Evolutionary conservation across 2,797 vertebrate species (phyloP), one percentile per base, ranked within the genome.

Genomic region (Platyrinchus mystaceus): DNA sequence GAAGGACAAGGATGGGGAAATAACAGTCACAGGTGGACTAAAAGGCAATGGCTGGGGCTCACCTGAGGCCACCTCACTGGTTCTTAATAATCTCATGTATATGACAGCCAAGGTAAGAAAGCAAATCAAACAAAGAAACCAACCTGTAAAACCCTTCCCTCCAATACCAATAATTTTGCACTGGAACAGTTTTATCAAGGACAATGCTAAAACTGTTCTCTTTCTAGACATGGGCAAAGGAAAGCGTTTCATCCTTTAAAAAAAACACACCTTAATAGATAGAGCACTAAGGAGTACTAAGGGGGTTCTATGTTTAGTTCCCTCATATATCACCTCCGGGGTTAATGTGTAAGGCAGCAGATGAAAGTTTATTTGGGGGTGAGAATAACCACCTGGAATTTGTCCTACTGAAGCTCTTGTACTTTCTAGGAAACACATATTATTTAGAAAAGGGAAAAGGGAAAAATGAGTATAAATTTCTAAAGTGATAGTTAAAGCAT

Each of bases 31-130:
- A 58, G 98, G 96, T 10, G 98, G 98, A 76, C 98, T 99, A 49
- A 98, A 98, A 96, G 99, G 99, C 83, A 99, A 97, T 15, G 99
- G 99, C 94, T 99, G 99, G 99, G 99, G 99, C 46, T 99, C 99
- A 47, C 98, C 99, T 34, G 99, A 99, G 97, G 99, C 99, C 18
- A 99, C 99, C 0, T 99, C 99, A 0, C 96, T 99, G 79, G 99
- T 99, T 94, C 99, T 99, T 74, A 99, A 99, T 97, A 99, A 99
- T 97, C 99, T 99, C 95, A 99, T 99, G 99, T 99, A 99, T 96
- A 99, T 99, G 99, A 99, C 99, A 0, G 99, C 99, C 74, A 99
- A 99, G 99, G 99, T 99, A 97, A 96, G 80, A 68, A 44, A 28
- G 32, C 20, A 64, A 74, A 86, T 22, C 19, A 63, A 53, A 63